Evolutionary conservation across 2,797 vertebrate genomes (phyloP).

Genomic region (Amphiprion clarkii): DNA sequence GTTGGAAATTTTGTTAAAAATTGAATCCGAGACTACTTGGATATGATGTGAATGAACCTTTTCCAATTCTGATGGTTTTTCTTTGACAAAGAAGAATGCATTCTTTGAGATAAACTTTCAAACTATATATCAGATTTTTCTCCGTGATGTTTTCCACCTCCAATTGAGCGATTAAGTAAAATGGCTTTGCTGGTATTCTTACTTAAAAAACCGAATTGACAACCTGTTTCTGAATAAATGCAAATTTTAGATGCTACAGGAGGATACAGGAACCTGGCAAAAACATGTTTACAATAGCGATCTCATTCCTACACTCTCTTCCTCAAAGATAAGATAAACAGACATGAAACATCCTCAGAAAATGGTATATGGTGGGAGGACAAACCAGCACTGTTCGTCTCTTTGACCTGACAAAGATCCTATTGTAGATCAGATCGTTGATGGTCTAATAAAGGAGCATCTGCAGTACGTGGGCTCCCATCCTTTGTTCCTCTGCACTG

Average conservation of each 20-base stretch:
- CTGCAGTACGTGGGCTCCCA: not conserved
- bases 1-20: slow-evolving; percentile 5
- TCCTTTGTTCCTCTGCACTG: slow-evolving; percentile 17
- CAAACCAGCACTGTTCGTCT: slow-evolving; percentile 19
- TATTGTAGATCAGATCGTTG: slow-evolving; percentile 23
- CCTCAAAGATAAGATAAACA: slow-evolving; percentile 1
- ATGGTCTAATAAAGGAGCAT: slow-evolving; percentile 26
- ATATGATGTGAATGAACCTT: not conserved
- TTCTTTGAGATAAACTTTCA: not conserved
- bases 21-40: slow-evolving; percentile 4
- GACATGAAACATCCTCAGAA: not conserved
- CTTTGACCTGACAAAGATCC: slow-evolving; percentile 36
- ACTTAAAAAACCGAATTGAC: not conserved
- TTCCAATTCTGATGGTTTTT: too few species aligned
- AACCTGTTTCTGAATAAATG: not conserved
- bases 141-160: not conserved
- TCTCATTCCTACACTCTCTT: not conserved
- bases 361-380: slow-evolving; percentile 34
- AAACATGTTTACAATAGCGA: slow-evolving; percentile 1
- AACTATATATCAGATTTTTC: not conserved
- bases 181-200: not conserved
- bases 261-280: not conserved
- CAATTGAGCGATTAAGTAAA: not conserved
- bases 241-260: not conserved
- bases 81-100: not conserved